Conservation (phyloP, 1,140 invertebrate species). For the Platyscapa corneri region DNA sequence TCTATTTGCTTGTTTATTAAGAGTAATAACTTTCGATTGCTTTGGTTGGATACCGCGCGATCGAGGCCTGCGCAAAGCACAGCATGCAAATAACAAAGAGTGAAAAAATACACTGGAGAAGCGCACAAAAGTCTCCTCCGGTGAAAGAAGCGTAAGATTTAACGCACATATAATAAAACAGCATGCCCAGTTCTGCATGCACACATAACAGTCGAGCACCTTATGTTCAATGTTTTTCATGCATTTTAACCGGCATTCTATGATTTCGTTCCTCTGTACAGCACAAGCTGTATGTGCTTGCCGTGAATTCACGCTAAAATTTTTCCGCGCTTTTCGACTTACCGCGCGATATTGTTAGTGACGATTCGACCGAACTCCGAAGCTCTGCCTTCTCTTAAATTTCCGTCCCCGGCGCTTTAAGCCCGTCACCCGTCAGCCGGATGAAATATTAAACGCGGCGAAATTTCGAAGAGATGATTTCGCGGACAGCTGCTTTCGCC, state of each 20-base stretch:
- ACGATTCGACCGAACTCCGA: neutral
- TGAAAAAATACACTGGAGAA: neutral
- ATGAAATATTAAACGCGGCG: too few relatives aligned
- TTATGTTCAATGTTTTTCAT: constrained; percentile 54
- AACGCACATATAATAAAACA: constrained; percentile 31
- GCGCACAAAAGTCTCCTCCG: neutral
- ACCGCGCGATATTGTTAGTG: too few relatives aligned
- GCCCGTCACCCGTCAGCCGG: too few relatives aligned
- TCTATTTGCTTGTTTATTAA: neutral
- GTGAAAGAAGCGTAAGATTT: constrained; percentile 4
- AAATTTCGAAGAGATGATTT: neutral
- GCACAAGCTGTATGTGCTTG: neutral
- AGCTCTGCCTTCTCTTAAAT: too few relatives aligned
- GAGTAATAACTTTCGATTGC: neutral
- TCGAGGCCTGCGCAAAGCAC: neutral
- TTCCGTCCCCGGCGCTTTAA: too few relatives aligned
- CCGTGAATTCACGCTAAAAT: neutral
- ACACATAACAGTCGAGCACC: constrained; percentile 61
- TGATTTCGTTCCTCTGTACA: neutral
- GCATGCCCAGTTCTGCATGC: constrained; percentile 56
- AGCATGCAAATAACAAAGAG: neutral
- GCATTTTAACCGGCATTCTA: neutral
- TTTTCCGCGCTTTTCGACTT: neutral
- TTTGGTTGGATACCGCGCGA: neutral
- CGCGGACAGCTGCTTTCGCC: neutral